A percentile compares a stretch with the other conserved stretches of the same genome.
Evolutionary conservation across 2,888 invertebrate species (phyloP).

Genomic region (Lordiphosa andalusiaca): DNA sequence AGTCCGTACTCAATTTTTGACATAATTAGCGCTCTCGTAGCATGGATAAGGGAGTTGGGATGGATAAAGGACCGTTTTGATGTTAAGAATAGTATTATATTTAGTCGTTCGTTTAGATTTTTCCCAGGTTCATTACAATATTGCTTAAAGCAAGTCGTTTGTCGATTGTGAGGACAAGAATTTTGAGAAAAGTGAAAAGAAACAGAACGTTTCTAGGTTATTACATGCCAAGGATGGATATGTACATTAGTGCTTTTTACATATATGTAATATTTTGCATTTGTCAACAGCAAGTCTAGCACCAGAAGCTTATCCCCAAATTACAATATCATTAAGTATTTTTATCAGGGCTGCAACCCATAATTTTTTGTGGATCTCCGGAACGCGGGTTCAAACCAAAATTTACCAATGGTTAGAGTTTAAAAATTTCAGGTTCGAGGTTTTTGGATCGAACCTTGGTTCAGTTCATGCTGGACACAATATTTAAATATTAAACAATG

Average conservation of each 20-base stretch:
- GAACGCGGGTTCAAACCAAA: too few relatives aligned
- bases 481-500: too few relatives aligned
- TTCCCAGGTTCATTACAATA: slow-evolving; percentile 25
- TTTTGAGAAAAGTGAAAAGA: slow-evolving; percentile 5
- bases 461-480: too few relatives aligned
- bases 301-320: background rate
- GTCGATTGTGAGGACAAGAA: background rate
- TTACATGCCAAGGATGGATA: slow-evolving; percentile 11
- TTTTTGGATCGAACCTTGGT: too few relatives aligned
- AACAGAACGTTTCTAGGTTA: slow-evolving; percentile 11
- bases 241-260: slow-evolving; percentile 18
- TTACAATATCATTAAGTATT: slow-evolving; percentile 8
- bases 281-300: too few relatives aligned
- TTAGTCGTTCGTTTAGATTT: slow-evolving; percentile 21
- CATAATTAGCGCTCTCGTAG: slow-evolving; percentile 21
- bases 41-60: slow-evolving; percentile 15
- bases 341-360: too few relatives aligned
- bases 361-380: too few relatives aligned
- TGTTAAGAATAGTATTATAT: slow-evolving; percentile 30
- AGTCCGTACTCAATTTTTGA: slow-evolving; percentile 30
- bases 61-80: slow-evolving; percentile 15
- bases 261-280: slow-evolving; percentile 12
- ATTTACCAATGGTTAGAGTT: too few relatives aligned
- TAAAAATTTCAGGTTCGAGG: too few relatives aligned
- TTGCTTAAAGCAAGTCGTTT: too few relatives aligned